phyloP scores from a whole-genome alignment of 2,888 invertebrate genomes.

The Lamproptera curius region DNA sequence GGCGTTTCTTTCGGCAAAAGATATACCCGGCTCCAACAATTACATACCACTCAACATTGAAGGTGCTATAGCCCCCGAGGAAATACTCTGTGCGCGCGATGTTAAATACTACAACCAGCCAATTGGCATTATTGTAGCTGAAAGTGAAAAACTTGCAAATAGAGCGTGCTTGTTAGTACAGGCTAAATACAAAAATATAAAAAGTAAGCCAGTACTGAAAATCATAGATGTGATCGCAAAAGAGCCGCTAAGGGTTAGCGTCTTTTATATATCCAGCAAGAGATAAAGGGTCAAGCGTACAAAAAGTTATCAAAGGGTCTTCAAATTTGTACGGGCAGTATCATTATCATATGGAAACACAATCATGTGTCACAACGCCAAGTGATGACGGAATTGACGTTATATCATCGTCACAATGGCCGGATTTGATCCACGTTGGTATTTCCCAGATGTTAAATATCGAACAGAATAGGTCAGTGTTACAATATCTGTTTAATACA shows the following conservation, averaged over 20 bases:
- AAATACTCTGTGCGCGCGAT: conserved; percentile 69
- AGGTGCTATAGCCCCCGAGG: conserved; percentile 45
- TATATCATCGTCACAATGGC: conserved; percentile 76
- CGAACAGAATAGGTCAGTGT: conserved; percentile 79
- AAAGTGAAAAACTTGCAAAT: conserved; percentile 72
- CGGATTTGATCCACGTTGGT: conserved; percentile 72
- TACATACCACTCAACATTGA: conserved; percentile 52
- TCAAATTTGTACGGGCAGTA: conserved; percentile 79
- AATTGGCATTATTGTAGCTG: conserved; percentile 83
- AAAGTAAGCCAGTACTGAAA: conserved; percentile 46
- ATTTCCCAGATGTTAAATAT: conserved; percentile 73
- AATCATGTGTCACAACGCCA: conserved; percentile 78
- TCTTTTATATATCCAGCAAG: conserved; percentile 45
- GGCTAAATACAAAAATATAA: conserved; percentile 70
- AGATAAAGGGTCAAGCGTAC: conserved; percentile 53
- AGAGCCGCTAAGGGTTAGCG: conserved; percentile 42
- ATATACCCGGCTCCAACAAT: conserved; percentile 83
- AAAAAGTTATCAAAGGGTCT: conserved; percentile 75
- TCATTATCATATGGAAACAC: conserved; percentile 84
- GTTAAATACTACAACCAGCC: conserved; percentile 82
- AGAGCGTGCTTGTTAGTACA: conserved; percentile 78
- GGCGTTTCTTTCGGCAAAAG: conserved; percentile 80
- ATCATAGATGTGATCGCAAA: conserved; percentile 44
- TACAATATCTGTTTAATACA: too few species aligned
- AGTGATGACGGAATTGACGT: conserved; percentile 83